A percentile compares a stretch with the other conserved stretches of the same genome.
These are phyloP conservation scores for Diploptera punctata DNA, from an alignment of 2,888 invertebrate species.

Conservation along the genomic window DNA sequence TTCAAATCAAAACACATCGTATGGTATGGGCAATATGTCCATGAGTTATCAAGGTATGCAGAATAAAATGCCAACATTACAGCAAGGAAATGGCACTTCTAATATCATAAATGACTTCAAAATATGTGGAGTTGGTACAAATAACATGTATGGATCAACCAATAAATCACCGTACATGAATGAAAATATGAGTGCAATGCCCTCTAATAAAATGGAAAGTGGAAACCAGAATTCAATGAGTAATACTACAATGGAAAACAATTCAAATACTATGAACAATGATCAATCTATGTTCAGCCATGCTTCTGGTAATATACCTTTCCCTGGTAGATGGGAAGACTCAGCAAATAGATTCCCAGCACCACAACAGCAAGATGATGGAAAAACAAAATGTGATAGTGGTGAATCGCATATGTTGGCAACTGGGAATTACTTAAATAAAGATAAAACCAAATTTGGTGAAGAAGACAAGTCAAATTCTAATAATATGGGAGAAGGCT, in stretches of 20 bases:
- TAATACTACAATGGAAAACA: not conserved
- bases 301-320: not conserved
- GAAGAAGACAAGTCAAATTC: not conserved
- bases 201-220: not conserved
- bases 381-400: conserved; percentile 11
- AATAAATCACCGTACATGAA: not conserved
- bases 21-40: not conserved
- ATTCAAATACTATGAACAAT: not conserved
- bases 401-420: not conserved
- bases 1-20: not conserved
- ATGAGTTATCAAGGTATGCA: not conserved
- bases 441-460: not conserved
- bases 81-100: not conserved
- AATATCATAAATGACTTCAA: no score
- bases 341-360: not conserved
- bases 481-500: not conserved
- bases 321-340: conserved; percentile 14
- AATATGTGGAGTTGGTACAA: not conserved
- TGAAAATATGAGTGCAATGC: conserved; percentile 15
- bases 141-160: not conserved
- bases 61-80: not conserved
- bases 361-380: not conserved
- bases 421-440: not conserved
- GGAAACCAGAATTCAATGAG: not conserved
- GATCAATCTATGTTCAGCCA: not conserved